Base-by-base conservation (phyloP, 2,113 vertebrate genomes). In the Columba janthina region DNA sequence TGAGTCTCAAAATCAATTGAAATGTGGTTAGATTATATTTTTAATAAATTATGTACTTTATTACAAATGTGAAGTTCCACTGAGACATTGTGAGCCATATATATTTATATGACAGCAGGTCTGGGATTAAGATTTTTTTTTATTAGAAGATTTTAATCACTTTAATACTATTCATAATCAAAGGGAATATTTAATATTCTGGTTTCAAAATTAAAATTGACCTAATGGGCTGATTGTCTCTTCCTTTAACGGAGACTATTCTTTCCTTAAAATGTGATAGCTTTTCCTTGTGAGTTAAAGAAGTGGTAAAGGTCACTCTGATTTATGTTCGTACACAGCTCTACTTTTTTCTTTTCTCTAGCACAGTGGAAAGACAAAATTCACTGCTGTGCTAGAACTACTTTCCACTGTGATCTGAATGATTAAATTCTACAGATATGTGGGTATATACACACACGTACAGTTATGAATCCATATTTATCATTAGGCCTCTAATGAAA, bases 331-430 rank as follows among this genome's bases (percentile, higher is more conserved):
- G 31, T 76, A 90, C 66, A 72, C 62, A 64, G 64, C 10, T 67
- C 44, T 46, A 83, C 38, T 81, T 58, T 48, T 76, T 69, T 65
- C 7, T 83, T 50, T 57, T 12, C 24, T 44, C 5, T 50, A 79
- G 69, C 44, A 64, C 54, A 20, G 13, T 88, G n/a, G 64, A 96
- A 88, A 95, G 81, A 88, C 50, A 89, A 77, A 93, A 80, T 84
- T 96, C 80, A 73, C 89, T 95, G 93, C 85, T 94, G 88, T 87
- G 74, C 29, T 97, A 69, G 96, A 97, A 84, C 95, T 83, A 81
- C 90, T 97, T 96, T 87, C 87, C 66, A 60, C 58, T 94, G 89
- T 94, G 92, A 90, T 90, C 89, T 53, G 31, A 86, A 85, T 58
- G 60, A 91, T 82, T 92, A 94, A 94, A 74, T 71, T 36, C 53